A percentile compares a stretch with the other conserved stretches of the same genome.
Conservation (phyloP, 2,113 vertebrate genomes). For the Jacana jacana region DNA sequence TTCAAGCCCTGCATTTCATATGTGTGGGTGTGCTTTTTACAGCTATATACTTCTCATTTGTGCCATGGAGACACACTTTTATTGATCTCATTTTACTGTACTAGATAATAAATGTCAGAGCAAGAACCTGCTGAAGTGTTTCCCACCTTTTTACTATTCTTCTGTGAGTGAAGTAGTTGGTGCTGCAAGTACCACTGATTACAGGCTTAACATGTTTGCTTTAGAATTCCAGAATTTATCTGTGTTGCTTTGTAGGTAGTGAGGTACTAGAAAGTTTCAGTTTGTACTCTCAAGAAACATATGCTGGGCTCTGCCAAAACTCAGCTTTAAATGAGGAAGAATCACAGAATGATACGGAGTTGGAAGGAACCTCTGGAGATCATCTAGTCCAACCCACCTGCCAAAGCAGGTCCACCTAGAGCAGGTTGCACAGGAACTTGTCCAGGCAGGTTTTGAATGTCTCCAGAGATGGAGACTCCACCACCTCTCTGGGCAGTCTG, state of each 20-base stretch:
- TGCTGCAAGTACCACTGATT: not conserved
- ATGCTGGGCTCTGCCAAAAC: not conserved
- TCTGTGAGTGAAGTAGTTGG: not conserved
- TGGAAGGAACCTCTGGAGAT: no score
- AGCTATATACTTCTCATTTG: not conserved
- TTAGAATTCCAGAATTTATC: not conserved
- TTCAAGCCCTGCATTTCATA: not conserved
- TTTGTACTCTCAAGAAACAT: not conserved
- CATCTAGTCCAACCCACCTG: no score
- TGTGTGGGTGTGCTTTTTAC: constrained; percentile 11
- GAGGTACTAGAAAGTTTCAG: not conserved
- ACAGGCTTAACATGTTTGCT: not conserved
- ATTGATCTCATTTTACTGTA: not conserved
- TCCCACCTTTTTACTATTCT: not conserved
- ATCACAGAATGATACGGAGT: no score
- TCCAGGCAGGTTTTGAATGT: no score
- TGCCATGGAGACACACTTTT: not conserved
- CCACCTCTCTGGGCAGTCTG: no score
- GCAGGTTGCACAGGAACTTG: no score
- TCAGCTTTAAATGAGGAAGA: not conserved
- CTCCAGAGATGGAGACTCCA: no score
- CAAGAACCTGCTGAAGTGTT: not conserved
- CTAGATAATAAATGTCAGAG: not conserved
- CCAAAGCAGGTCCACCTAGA: no score
- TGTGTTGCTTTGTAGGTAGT: not conserved